Conservation (phyloP, 2,113 vertebrate species). For the Thinocorus orbignyianus region DNA sequence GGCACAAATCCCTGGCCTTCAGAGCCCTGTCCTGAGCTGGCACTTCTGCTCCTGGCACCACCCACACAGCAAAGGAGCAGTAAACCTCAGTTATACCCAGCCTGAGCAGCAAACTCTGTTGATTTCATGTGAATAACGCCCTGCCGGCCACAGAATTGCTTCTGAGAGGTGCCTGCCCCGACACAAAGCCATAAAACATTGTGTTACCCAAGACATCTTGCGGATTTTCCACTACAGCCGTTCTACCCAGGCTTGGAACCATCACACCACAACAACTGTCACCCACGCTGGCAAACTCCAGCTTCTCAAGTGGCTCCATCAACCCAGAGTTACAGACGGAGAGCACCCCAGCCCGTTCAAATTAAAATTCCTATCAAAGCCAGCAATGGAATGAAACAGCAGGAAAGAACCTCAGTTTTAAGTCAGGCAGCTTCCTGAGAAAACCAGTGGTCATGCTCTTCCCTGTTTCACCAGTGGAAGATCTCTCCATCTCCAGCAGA, state of each 20-base stretch:
- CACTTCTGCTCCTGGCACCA: not conserved
- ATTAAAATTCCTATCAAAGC: not conserved
- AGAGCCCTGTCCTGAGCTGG: not conserved
- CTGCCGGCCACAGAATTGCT: fast-evolving
- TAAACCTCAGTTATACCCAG: too few species aligned
- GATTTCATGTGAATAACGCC: fast-evolving
- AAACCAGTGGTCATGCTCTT: fast-evolving
- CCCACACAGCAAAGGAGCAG: not conserved
- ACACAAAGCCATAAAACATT: fast-evolving
- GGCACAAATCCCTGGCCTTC: fast-evolving
- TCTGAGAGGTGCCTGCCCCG: fast-evolving
- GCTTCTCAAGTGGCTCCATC: not conserved
- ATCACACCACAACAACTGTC: not conserved
- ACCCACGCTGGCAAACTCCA: not conserved
- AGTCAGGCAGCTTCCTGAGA: not conserved
- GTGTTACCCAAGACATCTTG: fast-evolving
- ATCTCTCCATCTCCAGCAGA: not conserved
- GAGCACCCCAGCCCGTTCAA: not conserved
- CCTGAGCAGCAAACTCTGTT: not conserved
- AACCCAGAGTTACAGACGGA: fast-evolving
- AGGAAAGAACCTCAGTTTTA: not conserved
- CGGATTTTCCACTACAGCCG: fast-evolving
- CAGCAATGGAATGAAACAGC: not conserved
- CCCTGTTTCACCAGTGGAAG: not conserved
- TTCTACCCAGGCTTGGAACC: fast-evolving